Percentiles rank a stretch among this genome's conserved stretches.
phyloP scores from a whole-genome alignment of 2,888 invertebrate species.

The Stomorhina lunata region DNA sequence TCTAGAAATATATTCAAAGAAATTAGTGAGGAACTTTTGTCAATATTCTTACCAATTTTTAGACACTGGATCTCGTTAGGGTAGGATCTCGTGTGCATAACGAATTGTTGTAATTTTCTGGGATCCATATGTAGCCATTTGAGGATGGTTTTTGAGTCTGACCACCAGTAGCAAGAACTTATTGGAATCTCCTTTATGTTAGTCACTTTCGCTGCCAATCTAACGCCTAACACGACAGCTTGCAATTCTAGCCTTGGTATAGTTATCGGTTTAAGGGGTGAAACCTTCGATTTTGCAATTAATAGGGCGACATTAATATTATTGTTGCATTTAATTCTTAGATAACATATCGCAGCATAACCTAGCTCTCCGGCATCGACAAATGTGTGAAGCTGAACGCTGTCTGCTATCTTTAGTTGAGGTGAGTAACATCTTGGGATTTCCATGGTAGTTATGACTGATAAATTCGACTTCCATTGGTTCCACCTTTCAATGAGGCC shows the following conservation, averaged over 20 bases:
- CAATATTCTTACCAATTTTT: slow-evolving; percentile 19
- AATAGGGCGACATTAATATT: not conserved
- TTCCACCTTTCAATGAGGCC: not conserved
- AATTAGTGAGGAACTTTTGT: slow-evolving; percentile 30
- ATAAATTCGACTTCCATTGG: not conserved
- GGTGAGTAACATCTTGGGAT: slow-evolving; percentile 22
- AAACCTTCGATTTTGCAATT: slow-evolving; percentile 12
- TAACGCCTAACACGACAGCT: slow-evolving; percentile 23
- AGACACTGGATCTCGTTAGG: not conserved
- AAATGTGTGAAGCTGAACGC: no score
- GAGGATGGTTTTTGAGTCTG: slow-evolving; percentile 24
- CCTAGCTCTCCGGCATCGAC: slow-evolving; percentile 21
- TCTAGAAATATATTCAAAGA: slow-evolving; percentile 56
- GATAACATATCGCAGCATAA: slow-evolving; percentile 8
- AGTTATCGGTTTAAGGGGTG: slow-evolving; percentile 11
- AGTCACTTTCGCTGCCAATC: not conserved
- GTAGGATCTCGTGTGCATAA: slow-evolving; percentile 27
- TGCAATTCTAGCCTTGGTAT: slow-evolving; percentile 45
- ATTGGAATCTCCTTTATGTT: not conserved
- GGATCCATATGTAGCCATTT: slow-evolving; percentile 30
- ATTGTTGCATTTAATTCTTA: no score
- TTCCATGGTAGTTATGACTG: not conserved
- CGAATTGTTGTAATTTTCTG: slow-evolving; percentile 5
- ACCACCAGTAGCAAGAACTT: slow-evolving; percentile 5
- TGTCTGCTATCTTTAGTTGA: no score